A percentile compares a stretch with the other conserved stretches of the same genome.
Evolutionary conservation across 2,113 vertebrate genomes (phyloP).

Genomic region (Drymodes brunneopygia): DNA sequence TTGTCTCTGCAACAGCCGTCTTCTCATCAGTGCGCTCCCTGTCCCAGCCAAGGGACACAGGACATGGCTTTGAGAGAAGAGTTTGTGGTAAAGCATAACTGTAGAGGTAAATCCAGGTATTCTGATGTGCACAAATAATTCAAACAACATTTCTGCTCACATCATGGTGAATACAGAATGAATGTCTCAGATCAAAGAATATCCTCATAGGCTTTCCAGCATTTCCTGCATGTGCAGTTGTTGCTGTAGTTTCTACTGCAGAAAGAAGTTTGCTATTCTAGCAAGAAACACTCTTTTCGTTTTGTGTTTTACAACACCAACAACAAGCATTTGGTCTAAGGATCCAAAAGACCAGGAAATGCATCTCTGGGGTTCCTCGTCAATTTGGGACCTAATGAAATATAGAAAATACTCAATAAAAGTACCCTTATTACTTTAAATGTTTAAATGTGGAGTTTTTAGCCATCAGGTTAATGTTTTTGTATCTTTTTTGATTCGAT

Average conservation of each 20-base stretch:
- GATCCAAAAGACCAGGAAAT: slow-evolving; percentile 76
- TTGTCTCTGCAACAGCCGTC: background rate
- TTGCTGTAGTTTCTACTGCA: slow-evolving; percentile 11
- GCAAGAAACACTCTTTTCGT: slow-evolving; percentile 59
- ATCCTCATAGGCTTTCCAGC: background rate
- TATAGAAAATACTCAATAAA: slow-evolving; percentile 83
- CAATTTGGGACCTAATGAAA: slow-evolving; percentile 80
- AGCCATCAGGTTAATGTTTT: slow-evolving; percentile 88
- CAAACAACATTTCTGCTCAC: background rate
- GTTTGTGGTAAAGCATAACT: background rate
- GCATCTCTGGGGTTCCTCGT: slow-evolving; percentile 72
- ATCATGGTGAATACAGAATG: background rate
- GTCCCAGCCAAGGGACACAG: background rate
- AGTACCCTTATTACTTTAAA: slow-evolving; percentile 82
- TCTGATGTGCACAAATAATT: background rate
- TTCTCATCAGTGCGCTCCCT: background rate
- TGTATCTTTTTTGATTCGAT: slow-evolving; percentile 94
- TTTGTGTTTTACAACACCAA: slow-evolving; percentile 43
- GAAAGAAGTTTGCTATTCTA: slow-evolving; percentile 42
- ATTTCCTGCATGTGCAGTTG: slow-evolving; percentile 28
- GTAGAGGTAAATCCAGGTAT: background rate
- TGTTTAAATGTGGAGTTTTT: slow-evolving; percentile 81
- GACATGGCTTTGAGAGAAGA: background rate
- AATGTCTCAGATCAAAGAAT: background rate
- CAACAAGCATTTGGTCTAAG: slow-evolving; percentile 60